Base-by-base conservation (phyloP, 2,113 vertebrate species). In the Callithrix jacchus region DNA sequence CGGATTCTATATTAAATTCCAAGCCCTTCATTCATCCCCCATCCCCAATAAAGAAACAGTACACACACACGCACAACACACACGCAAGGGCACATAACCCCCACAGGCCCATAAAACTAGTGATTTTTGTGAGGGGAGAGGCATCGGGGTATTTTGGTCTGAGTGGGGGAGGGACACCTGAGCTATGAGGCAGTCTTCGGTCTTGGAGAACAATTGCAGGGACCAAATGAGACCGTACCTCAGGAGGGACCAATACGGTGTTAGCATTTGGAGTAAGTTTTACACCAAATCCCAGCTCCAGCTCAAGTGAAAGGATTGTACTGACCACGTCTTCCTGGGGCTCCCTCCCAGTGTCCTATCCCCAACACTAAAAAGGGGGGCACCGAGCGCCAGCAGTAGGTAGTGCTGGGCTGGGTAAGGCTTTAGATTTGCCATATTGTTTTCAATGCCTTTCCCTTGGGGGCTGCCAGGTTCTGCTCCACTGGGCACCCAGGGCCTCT, bases 341-440 rank as follows among this genome's bases (percentile, higher is more conserved):
- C 10, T 17, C 40, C 21, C n/a, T 56, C 68, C 4, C 3, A 10
- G 35, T 0, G 0, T 21, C 40, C 54, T 30, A 16, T 49, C 56
- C 21, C 80, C 10, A 4, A 56, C 20, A 11, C 52, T 23, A 21
- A 42, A 37, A 17, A 52, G 56, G 80, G 18, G 5, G 30, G 61
- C 13, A 4, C 10, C 4, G 23, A 32, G 13, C 13, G 32, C 30
- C 35, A 11, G 42, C 8, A 1, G 8, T n/a, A 47, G 12, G 42
- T 17, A 1, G 35, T 5, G 2, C 14, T 6, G 25, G 35, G 20
- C 70, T 37, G 32, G 40, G 37, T 0, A 2, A 3, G 12, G 71
- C 1, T n/a, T 8, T 4, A 58, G 84, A 85, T 49, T 14, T n/a
- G 5, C 49, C 2, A 8, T 56, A 32, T 21, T 8, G 6, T 68